Evolutionary conservation across 2,797 vertebrate genomes (phyloP).

Genomic region (Phrynocephalus guinanensis): DNA sequence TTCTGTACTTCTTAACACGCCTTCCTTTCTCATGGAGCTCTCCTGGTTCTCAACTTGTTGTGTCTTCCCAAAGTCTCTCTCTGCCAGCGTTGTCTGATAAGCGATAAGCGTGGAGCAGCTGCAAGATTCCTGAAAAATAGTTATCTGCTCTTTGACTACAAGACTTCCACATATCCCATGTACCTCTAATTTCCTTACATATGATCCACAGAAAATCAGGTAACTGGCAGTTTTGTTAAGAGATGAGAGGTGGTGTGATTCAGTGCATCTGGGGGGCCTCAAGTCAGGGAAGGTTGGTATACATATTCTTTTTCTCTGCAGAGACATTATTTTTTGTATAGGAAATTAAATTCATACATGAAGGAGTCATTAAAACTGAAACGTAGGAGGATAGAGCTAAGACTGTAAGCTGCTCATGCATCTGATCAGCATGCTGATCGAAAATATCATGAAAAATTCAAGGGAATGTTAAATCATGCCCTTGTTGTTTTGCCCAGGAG

Average conservation of each 20-base stretch:
- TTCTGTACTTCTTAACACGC: too few relatives aligned
- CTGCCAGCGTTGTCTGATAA: too few relatives aligned
- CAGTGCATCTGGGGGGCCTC: background rate
- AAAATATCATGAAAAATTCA: background rate
- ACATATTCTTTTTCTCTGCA: background rate
- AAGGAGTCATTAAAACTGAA: background rate
- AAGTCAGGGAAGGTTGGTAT: background rate
- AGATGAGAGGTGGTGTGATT: background rate
- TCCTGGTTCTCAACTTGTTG: too few relatives aligned
- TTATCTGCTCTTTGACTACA: too few relatives aligned
- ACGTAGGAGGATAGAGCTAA: background rate
- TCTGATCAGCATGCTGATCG: background rate
- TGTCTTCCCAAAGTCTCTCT: too few relatives aligned
- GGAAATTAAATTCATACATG: too few relatives aligned
- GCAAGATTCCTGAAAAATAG: too few relatives aligned
- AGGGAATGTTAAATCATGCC: conserved; percentile 15
- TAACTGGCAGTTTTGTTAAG: background rate
- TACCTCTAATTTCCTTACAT: too few relatives aligned
- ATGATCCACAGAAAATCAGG: too few relatives aligned
- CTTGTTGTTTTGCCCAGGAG: conserved; percentile 79
- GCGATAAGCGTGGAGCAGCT: too few relatives aligned
- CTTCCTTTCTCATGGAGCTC: too few relatives aligned
- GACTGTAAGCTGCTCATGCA: background rate
- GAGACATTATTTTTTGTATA: background rate
- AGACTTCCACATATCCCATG: too few relatives aligned